Evolutionary conservation across 2,888 invertebrate species (phyloP).

Genomic region (Acanthosepion pharaonis): DNA sequence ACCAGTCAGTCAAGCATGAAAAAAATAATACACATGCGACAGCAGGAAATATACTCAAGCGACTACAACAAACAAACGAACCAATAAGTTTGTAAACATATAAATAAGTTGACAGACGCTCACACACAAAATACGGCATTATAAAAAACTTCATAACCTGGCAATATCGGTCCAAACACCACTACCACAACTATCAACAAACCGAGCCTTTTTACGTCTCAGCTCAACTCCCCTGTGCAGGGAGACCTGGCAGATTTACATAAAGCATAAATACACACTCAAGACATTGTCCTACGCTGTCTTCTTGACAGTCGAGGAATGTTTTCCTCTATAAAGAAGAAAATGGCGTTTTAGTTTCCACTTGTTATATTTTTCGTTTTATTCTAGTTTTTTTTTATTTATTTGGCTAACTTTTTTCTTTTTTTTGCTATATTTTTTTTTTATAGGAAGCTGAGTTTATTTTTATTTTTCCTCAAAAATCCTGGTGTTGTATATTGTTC

Average conservation of each 20-base stretch:
- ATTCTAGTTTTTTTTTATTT: neutral
- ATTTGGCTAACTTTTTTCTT: neutral
- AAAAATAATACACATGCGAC: neutral
- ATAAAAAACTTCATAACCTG: neutral
- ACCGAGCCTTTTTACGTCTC: neutral
- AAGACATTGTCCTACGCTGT: neutral
- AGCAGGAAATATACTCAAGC: neutral
- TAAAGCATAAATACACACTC: constrained; percentile 16
- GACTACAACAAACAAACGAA: neutral
- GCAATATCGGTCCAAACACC: neutral
- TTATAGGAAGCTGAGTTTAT: neutral
- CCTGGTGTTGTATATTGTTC: too few species aligned
- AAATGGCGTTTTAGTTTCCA: neutral
- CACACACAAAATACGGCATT: neutral
- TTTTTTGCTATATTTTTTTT: neutral
- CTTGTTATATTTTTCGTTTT: neutral
- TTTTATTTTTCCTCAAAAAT: too few species aligned
- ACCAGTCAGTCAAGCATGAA: neutral
- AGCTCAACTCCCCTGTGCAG: constrained; percentile 14
- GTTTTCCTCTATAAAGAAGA: neutral
- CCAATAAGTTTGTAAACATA: neutral
- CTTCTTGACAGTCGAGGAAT: constrained; percentile 8
- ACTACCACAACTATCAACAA: neutral
- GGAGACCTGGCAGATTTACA: neutral
- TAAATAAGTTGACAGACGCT: neutral